A percentile compares a stretch with the other conserved stretches of the same genome.
Conservation (phyloP, 2,113 vertebrate genomes). For the Tympanuchus pallidicinctus region DNA sequence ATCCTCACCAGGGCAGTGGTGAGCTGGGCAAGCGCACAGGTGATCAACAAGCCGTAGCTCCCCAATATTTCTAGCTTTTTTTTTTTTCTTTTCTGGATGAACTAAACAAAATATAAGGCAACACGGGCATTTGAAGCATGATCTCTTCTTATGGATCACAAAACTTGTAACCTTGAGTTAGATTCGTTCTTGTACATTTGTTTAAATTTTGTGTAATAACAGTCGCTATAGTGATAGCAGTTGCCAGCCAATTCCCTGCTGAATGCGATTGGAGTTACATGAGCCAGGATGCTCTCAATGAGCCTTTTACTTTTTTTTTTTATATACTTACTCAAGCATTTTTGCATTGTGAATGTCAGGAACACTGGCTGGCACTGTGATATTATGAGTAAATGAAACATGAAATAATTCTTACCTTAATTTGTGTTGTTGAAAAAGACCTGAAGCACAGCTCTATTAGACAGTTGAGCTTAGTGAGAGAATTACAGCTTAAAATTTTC, state of each 20-base stretch:
- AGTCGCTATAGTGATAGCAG: not conserved
- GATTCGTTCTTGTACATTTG: not conserved
- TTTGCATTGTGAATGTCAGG: not conserved
- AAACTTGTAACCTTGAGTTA: not conserved
- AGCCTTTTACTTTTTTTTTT: not conserved
- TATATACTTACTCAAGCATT: not conserved
- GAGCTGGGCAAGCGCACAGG: accelerated
- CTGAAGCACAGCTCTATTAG: not conserved
- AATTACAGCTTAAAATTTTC: not conserved
- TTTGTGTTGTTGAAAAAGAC: not conserved
- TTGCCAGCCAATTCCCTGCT: not conserved
- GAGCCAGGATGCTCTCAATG: not conserved
- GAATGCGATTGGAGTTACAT: not conserved
- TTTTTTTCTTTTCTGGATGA: not conserved
- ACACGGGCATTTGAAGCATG: not conserved
- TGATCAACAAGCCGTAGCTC: not conserved
- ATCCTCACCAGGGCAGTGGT: not conserved
- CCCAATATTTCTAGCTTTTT: not conserved
- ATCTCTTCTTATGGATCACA: not conserved
- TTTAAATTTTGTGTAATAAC: not conserved
- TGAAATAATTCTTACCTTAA: not conserved
- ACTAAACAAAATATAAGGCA: not conserved
- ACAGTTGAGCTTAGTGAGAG: not conserved
- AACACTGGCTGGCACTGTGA: not conserved
- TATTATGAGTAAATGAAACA: not conserved